Conservation (phyloP, 2,888 invertebrate genomes). For the Himalopsyche tibetana region DNA sequence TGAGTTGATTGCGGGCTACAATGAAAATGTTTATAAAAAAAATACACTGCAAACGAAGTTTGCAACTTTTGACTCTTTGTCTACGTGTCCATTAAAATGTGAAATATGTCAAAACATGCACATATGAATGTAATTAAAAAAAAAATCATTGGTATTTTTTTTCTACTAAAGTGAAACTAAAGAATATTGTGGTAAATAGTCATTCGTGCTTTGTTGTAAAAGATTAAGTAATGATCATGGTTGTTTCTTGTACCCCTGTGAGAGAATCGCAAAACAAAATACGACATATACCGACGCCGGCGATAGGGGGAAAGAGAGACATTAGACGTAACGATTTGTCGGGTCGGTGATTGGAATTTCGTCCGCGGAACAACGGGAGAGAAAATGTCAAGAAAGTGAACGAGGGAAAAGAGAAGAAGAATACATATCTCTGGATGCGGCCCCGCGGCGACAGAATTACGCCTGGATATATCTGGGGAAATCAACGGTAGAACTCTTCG, state of each 20-base stretch:
- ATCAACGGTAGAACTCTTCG: conserved; percentile 64
- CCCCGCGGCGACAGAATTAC: conserved; percentile 62
- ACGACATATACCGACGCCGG: conserved; percentile 23
- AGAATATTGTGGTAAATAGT: too few relatives aligned
- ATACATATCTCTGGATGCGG: conserved; percentile 24
- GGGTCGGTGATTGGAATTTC: conserved; percentile 66
- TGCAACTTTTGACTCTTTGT: too few relatives aligned
- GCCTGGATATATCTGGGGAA: conserved; percentile 64
- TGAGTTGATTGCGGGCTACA: too few relatives aligned
- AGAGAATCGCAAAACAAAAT: conserved; percentile 19
- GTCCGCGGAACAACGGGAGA: conserved; percentile 58
- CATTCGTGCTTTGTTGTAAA: too few relatives aligned
- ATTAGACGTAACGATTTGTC: conserved; percentile 65
- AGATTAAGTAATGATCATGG: too few relatives aligned
- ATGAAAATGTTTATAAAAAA: too few relatives aligned
- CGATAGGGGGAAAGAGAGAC: conserved; percentile 56
- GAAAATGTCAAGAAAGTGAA: conserved; percentile 54
- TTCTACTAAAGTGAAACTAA: too few relatives aligned
- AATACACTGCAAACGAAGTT: too few relatives aligned
- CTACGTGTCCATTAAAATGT: too few relatives aligned
- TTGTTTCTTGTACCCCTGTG: conserved; percentile 4
- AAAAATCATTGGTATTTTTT: too few relatives aligned
- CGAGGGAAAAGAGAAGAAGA: conserved; percentile 51
- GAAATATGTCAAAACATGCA: too few relatives aligned
- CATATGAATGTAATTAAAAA: too few relatives aligned